Evolutionary conservation across 2,797 vertebrate genomes (phyloP).

Genomic region (Eremophila alpestris): DNA sequence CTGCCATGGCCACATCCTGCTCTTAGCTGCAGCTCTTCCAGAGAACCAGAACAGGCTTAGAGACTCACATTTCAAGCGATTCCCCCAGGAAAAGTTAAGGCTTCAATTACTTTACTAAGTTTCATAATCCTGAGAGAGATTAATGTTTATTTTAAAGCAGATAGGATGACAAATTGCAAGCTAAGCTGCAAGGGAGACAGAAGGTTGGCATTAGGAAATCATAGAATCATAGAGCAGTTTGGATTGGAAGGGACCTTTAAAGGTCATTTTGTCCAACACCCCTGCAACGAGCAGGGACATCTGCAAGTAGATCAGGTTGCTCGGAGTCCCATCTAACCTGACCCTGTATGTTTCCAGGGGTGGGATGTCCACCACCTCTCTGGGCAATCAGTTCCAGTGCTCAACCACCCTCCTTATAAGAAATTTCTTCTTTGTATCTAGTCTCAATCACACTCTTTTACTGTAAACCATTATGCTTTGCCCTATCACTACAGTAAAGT

Average conservation of each 20-base stretch:
- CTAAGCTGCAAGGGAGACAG: neutral
- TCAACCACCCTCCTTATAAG: neutral
- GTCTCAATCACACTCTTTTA: neutral
- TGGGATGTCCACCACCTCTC: too few species aligned
- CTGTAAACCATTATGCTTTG: neutral
- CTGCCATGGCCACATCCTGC: neutral
- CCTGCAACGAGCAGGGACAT: neutral
- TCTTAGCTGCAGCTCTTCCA: neutral
- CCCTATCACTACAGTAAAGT: rapidly evolving
- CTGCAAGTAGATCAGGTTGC: neutral
- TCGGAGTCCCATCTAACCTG: neutral
- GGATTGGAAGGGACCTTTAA: neutral
- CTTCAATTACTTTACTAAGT: neutral
- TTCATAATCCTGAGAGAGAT: neutral
- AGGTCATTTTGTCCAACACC: neutral
- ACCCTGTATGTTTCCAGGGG: neutral
- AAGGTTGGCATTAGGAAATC: neutral
- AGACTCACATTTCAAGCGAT: neutral
- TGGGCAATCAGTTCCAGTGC: neutral
- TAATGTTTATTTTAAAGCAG: neutral
- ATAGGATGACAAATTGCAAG: neutral
- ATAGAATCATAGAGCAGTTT: neutral
- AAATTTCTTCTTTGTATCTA: neutral
- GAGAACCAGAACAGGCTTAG: neutral
- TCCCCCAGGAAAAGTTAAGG: neutral